A percentile compares a stretch with the other conserved stretches of the same genome.
Evolutionary conservation across 1,140 invertebrate species (phyloP).

Genomic region (Scylla paramamosain): DNA sequence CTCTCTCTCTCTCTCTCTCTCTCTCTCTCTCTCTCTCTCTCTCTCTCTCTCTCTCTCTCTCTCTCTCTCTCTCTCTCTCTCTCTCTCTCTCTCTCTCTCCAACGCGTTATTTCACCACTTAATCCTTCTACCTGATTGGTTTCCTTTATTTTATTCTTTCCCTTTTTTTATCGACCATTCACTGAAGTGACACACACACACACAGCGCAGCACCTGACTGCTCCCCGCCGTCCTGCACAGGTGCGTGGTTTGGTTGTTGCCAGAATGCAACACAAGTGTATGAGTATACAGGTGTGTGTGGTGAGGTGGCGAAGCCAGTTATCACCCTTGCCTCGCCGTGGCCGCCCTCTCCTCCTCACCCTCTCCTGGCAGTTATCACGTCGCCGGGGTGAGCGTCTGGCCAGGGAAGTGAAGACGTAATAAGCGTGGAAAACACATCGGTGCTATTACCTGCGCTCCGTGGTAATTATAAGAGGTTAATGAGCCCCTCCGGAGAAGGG

Average conservation of each 20-base stretch:
- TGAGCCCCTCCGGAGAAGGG: neutral
- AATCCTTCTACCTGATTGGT: neutral
- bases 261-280: too few species aligned
- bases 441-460: neutral
- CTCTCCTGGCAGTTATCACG: neutral
- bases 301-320: too few species aligned
- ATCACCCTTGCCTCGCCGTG: too few species aligned
- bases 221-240: too few species aligned
- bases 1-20: neutral
- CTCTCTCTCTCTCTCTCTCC: neutral
- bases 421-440: neutral
- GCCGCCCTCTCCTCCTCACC: neutral
- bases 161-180: neutral
- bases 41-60: too few species aligned
- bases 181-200: neutral
- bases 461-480: conserved; percentile 7
- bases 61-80: neutral
- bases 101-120: neutral
- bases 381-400: neutral
- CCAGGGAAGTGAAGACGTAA: neutral
- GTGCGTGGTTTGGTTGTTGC: too few species aligned
- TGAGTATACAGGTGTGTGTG: too few species aligned
- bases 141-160: neutral
- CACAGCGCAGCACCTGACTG: neutral
- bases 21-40: neutral